These are phyloP conservation scores for Metopolophium dirhodum DNA, from an alignment of 1,140 invertebrate species.

Conservation along the genomic window DNA sequence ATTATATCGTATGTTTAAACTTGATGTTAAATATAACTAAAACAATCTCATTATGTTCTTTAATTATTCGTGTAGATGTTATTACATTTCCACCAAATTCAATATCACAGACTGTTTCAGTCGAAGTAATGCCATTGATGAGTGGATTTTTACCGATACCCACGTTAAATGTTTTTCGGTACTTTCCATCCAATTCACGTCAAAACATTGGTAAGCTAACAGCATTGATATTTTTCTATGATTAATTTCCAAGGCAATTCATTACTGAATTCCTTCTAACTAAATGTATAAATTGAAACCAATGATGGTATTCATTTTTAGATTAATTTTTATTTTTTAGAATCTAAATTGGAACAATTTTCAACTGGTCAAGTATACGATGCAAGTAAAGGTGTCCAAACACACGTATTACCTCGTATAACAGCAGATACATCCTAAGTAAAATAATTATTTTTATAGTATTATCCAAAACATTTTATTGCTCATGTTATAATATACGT, in stretches of 20 bases:
- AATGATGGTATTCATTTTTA: background rate
- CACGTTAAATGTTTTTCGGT: constrained; percentile 86
- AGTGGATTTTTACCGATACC: constrained; percentile 89
- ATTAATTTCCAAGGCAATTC: background rate
- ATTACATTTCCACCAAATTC: constrained; percentile 50
- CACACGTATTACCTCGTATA: constrained; percentile 77
- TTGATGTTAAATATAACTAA: background rate
- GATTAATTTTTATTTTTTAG: background rate
- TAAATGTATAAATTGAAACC: background rate
- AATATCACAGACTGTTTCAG: constrained; percentile 65
- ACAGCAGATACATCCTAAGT: constrained; percentile 1
- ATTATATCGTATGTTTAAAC: background rate
- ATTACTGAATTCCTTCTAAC: background rate
- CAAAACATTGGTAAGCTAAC: constrained; percentile 68
- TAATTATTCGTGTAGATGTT: constrained; percentile 29
- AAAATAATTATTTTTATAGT: constrained; percentile 42
- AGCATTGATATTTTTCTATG: background rate
- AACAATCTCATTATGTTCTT: background rate
- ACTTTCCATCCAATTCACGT: constrained; percentile 76
- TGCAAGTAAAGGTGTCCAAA: constrained; percentile 83
- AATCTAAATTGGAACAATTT: constrained; percentile 80
- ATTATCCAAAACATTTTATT: constrained; percentile 18
- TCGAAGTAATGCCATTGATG: constrained; percentile 90
- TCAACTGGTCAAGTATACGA: constrained; percentile 88
- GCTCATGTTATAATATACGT: constrained; percentile 2